phyloP scores from a whole-genome alignment of 2,888 invertebrate genomes.

The Metopia argyrocephala region DNA sequence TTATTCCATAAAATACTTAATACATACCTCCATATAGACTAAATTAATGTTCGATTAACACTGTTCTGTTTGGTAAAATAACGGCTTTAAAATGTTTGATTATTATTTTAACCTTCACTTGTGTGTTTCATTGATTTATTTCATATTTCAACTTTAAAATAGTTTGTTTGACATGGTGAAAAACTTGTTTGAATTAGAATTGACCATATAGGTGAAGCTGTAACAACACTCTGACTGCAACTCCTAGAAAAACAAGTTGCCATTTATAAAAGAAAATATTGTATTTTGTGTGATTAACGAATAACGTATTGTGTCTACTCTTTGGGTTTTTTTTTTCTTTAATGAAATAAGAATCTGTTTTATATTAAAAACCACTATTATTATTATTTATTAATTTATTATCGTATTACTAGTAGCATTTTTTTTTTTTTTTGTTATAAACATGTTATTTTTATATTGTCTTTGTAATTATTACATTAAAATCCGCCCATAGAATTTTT shows the following conservation, averaged over 20 bases:
- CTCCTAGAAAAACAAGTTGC: neutral
- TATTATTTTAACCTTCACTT: constrained; percentile 22
- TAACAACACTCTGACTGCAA: neutral
- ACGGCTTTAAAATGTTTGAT: constrained; percentile 15
- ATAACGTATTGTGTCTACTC: too few species aligned
- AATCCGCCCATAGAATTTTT: too few species aligned
- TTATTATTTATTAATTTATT: too few species aligned
- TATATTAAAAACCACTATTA: too few species aligned
- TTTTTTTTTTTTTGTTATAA: too few species aligned
- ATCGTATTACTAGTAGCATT: too few species aligned
- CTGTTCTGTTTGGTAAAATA: neutral
- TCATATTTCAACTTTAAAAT: neutral
- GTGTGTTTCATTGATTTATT: neutral
- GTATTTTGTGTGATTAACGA: too few species aligned
- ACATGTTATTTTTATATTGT: too few species aligned
- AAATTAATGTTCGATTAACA: constrained; percentile 23
- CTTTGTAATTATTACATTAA: too few species aligned
- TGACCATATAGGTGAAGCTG: neutral
- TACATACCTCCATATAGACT: neutral
- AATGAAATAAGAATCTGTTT: too few species aligned
- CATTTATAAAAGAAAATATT: neutral
- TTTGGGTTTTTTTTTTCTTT: too few species aligned
- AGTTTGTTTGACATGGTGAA: constrained; percentile 6
- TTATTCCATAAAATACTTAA: neutral
- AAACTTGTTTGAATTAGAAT: constrained; percentile 17